These are phyloP conservation scores for Neodiprion virginianus DNA, from an alignment of 1,140 invertebrate species.

Conservation along the genomic window DNA sequence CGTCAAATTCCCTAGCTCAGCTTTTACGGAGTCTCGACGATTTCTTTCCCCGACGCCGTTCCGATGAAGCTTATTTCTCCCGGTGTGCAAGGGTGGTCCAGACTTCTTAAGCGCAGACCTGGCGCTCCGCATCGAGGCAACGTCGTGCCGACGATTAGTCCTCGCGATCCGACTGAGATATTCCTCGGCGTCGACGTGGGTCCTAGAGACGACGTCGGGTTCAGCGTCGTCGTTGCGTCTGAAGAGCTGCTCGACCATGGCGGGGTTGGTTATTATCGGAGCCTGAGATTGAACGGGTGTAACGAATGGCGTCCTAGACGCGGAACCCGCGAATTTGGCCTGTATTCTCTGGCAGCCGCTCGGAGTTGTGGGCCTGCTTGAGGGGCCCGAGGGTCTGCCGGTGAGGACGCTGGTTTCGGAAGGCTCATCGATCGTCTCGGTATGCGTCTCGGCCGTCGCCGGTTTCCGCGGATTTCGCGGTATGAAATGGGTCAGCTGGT, in stretches of 20 bases:
- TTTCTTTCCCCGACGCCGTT: too few species aligned
- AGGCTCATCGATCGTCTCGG: not conserved
- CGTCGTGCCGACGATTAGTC: not conserved
- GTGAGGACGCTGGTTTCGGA: not conserved
- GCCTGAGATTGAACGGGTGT: not conserved
- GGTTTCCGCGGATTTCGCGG: not conserved
- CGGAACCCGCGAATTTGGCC: not conserved
- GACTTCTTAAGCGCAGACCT: too few species aligned
- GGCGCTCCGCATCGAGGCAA: too few species aligned
- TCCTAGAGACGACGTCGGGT: not conserved
- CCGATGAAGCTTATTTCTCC: too few species aligned
- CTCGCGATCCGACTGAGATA: not conserved
- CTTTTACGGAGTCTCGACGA: too few species aligned
- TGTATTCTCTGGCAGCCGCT: not conserved
- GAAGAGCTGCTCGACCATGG: not conserved
- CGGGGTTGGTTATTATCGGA: not conserved
- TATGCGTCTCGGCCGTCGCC: not conserved
- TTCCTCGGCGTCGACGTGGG: not conserved
- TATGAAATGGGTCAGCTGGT: not conserved
- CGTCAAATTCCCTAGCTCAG: not conserved
- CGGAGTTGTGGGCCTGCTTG: too few species aligned
- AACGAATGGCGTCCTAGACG: not conserved
- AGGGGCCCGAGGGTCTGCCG: not conserved
- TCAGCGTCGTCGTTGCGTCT: not conserved
- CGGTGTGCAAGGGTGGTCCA: too few species aligned